Base-by-base conservation (phyloP, 2,888 invertebrate genomes). In the Synergus itoensis region DNA sequence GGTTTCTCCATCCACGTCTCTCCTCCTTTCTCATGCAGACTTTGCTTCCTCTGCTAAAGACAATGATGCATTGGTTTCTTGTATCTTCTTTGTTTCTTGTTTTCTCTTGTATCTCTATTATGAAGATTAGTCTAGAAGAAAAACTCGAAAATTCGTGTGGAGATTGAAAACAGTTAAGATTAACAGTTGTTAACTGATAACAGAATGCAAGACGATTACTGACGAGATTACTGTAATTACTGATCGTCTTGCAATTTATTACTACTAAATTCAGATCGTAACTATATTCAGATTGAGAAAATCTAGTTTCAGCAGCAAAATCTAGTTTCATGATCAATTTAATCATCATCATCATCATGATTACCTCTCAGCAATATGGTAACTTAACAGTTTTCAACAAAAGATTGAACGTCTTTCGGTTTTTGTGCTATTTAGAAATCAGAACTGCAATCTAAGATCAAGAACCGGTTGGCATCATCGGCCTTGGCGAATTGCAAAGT, bases 391-490 rank as follows among this genome's bases (percentile, higher is more conserved):
- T 28, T 28, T 28, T 28, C 28, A 28, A 28, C 53, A 7, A 53
- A 7, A n/a, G 53, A 69, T 45, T 69, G 45, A 43, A 65, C 43
- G 45, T 73, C 36, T 73, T 73, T 53, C 36, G 14, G 4, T 73
- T 73, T 73, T 73, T 53, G 69, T 48, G 53, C 67, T 69, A 53
- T 73, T 73, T 48, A 48, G 45, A 73, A 53, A 73, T 73, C 69
- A 73, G 48, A 73, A 73, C 48, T 69, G 45, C 36, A 73, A 73
- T 73, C 53, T 53, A 73, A 73, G 69, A 73, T 73, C 69, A 73
- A 73, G 69, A 73, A 73, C 73, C 73, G 73, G 73, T 73, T 73
- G 16, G 53, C 73, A 73, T 53, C 73, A 73, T 73, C 73, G 73
- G 73, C 73, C 73, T 73, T 73, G 73, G 36, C 36, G 11, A 73